Base-by-base conservation (phyloP, 64 coral and sea anemone species). In the Catalaphyllia jardinei region DNA sequence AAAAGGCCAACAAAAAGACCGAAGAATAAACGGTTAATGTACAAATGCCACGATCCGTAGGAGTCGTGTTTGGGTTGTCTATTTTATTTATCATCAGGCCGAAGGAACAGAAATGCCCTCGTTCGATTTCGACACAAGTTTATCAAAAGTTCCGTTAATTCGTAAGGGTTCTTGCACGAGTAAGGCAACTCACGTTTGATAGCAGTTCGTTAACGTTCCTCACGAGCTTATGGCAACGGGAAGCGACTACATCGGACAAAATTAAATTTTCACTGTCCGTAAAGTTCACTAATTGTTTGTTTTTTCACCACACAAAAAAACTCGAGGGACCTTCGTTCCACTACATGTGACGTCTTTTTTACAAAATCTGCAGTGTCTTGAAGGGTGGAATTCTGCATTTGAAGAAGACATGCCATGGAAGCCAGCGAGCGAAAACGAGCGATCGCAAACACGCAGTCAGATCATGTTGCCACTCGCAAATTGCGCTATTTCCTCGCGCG, bases 161-260 rank as follows among this genome's bases (percentile, higher is more conserved):
- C 79, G 52, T 82, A 20, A 82, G 60, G 25, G 79, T 82, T 64
- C 79, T 62, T 49, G 25, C 54, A 61, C 79, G 62, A 10, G 79
- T 82, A 9, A 82, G 33, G 52, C 79, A 60, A 0, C 79, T 82
- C 15, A 82, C 79, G 10, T 14, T 24, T 82, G 79, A 82, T 15
- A 82, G 79, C 39, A 25, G 52, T 15, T 64, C 10, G 61, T n/a
- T n/a, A n/a, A n/a, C n/a, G n/a, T 61, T 24, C 29, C 17, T 64
- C 12, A 29, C 29, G 0, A 82, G 79, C 29, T 60, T 61, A 60
- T 61, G 29, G 19, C 79, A 54, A 24, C 62, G 57, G 0, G 52
- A 61, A 42, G 25, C 52, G 2, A 82, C 54, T 4, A 29, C 54
- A 29, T 71, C 67, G 10, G 67, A 4, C 25, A 71, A 71, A 4